Evolutionary conservation across 2,113 vertebrate genomes (phyloP).

Genomic region (Taxidea taxus): DNA sequence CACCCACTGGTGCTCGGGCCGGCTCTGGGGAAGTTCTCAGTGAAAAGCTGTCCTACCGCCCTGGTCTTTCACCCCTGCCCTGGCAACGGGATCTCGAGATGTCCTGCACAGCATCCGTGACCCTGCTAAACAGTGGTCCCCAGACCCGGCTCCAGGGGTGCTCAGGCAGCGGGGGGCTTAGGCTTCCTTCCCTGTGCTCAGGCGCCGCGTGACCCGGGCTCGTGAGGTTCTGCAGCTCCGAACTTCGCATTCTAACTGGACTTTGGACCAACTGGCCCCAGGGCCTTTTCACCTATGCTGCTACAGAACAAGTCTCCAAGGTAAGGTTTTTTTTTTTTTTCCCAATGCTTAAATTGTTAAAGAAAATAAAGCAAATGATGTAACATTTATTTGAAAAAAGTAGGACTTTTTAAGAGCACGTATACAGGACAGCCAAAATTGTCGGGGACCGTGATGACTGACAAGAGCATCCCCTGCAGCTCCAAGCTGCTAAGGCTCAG

Average conservation of each 20-base stretch:
- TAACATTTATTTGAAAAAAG: not conserved
- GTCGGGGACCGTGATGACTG: not conserved
- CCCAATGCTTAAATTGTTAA: not conserved
- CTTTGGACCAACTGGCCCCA: not conserved
- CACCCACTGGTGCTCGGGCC: not conserved
- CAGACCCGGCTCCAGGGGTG: not conserved
- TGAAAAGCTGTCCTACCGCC: not conserved
- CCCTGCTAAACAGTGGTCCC: not conserved
- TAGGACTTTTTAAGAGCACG: not conserved
- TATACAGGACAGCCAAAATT: not conserved
- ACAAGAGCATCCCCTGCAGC: rapidly evolving
- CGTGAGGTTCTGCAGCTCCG: not conserved
- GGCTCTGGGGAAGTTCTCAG: not conserved
- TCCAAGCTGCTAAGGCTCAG: not conserved
- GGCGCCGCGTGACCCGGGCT: rapidly evolving
- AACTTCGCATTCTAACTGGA: not conserved
- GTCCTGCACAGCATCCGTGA: not conserved
- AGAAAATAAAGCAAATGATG: not conserved
- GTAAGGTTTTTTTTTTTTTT: not conserved
- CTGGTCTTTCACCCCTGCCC: not conserved
- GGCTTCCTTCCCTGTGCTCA: not conserved
- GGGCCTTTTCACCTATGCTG: not conserved
- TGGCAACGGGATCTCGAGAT: not conserved
- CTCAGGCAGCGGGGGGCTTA: not conserved
- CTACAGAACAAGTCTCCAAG: not conserved